Evolutionary conservation across 2,797 vertebrate species (phyloP).

Genomic region (Todus mexicanus): DNA sequence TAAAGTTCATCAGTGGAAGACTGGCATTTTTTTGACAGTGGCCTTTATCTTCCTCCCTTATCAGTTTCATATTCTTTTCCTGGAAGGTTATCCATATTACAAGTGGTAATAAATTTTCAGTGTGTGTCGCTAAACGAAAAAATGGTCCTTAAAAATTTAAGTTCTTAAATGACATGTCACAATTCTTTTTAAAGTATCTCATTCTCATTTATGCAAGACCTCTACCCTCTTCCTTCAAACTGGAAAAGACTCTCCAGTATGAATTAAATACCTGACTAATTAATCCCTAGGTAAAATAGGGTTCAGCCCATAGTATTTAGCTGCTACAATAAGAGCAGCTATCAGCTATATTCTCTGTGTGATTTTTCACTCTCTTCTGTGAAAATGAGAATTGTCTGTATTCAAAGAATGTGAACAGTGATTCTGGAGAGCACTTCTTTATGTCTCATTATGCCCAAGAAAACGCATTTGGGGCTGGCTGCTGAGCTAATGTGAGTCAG

Average conservation of each 20-base stretch:
- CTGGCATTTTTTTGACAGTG: not conserved
- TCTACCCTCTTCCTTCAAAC: not conserved
- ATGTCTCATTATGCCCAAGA: not conserved
- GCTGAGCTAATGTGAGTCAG: not conserved
- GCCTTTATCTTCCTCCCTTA: not conserved
- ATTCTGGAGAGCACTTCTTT: not conserved
- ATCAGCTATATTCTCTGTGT: not conserved
- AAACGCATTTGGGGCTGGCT: not conserved
- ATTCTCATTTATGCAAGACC: not conserved
- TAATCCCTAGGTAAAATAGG: not conserved
- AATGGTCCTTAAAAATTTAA: not conserved
- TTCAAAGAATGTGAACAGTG: not conserved
- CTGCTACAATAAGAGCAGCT: not conserved
- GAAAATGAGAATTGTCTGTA: not conserved
- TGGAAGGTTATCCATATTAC: not conserved
- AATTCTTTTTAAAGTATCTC: not conserved
- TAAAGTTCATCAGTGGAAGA: not conserved
- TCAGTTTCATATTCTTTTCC: not conserved
- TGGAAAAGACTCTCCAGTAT: not conserved
- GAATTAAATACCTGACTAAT: not conserved
- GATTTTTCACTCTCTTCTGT: not conserved
- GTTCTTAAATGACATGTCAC: not conserved
- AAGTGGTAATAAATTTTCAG: not conserved
- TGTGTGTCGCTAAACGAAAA: not conserved
- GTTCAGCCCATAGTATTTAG: not conserved